A percentile compares a stretch with the other conserved stretches of the same genome.
These are phyloP conservation scores for Drosophila limbata DNA, from an alignment of 2,888 invertebrate genomes.

Conservation along the genomic window DNA sequence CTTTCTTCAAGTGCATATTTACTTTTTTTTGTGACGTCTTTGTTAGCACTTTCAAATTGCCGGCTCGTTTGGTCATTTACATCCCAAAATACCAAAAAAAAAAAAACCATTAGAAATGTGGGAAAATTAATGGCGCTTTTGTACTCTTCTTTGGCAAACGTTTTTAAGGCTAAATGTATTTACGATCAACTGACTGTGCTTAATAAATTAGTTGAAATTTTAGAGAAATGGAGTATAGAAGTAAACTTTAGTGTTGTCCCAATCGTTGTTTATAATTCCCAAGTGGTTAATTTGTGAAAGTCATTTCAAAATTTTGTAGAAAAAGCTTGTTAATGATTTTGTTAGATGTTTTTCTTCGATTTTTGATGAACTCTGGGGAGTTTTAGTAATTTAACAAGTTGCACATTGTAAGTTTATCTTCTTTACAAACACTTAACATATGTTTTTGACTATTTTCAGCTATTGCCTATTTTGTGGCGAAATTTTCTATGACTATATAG, in stretches of 20 bases:
- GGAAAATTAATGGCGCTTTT: conserved; percentile 47
- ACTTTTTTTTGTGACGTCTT: conserved; percentile 3
- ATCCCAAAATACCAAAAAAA: conserved; percentile 24
- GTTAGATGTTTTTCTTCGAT: no score
- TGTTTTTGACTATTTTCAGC: neutral
- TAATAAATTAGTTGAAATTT: neutral
- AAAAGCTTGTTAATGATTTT: no score
- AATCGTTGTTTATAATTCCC: neutral
- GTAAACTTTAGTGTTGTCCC: neutral
- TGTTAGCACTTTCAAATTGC: conserved; percentile 21
- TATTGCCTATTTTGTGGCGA: conserved; percentile 12
- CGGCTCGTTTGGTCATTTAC: conserved; percentile 52
- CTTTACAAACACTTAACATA: conserved; percentile 14
- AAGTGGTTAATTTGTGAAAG: neutral
- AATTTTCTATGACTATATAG: neutral
- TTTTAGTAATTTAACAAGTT: neutral
- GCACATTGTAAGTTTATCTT: neutral
- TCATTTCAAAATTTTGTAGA: neutral
- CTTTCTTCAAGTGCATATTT: neutral
- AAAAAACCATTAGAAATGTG: conserved; percentile 50
- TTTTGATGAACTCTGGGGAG: neutral
- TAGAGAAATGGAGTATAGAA: neutral
- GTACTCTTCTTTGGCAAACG: conserved; percentile 23
- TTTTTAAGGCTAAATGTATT: conserved; percentile 39
- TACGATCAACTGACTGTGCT: neutral